These are phyloP conservation scores for Lamproptera curius DNA, from an alignment of 2,888 invertebrate genomes.

Conservation along the genomic window DNA sequence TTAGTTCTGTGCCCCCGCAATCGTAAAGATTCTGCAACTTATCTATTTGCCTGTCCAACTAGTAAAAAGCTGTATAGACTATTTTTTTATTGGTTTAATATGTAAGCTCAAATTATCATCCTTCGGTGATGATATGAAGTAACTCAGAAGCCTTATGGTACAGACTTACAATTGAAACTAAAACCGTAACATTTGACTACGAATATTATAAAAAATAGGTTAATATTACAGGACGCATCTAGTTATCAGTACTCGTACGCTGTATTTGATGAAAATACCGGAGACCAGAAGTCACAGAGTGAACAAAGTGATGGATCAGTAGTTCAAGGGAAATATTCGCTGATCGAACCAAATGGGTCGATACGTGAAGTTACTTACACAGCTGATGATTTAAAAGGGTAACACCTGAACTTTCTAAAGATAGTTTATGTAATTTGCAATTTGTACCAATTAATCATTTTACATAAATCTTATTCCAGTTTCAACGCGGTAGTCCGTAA, in stretches of 20 bases:
- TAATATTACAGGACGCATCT: conserved; percentile 39
- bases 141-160: no score
- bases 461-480: conserved; percentile 7
- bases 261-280: conserved; percentile 74
- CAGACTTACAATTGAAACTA: no score
- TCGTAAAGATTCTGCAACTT: no score
- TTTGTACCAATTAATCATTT: background rate
- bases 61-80: no score
- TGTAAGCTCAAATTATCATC: no score
- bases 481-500: conserved; percentile 59
- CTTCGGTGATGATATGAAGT: no score
- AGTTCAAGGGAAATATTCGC: conserved; percentile 73
- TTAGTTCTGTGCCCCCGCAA: no score
- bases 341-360: conserved; percentile 75
- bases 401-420: conserved; percentile 22
- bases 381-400: conserved; percentile 73
- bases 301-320: conserved; percentile 73
- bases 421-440: no score
- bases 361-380: conserved; percentile 73
- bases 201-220: no score
- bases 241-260: conserved; percentile 72
- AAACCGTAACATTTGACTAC: no score
- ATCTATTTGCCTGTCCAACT: no score
- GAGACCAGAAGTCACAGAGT: conserved; percentile 72
- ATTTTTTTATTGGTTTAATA: no score